Base-by-base conservation (phyloP, 1,140 invertebrate genomes). In the Uloborus diversus region DNA sequence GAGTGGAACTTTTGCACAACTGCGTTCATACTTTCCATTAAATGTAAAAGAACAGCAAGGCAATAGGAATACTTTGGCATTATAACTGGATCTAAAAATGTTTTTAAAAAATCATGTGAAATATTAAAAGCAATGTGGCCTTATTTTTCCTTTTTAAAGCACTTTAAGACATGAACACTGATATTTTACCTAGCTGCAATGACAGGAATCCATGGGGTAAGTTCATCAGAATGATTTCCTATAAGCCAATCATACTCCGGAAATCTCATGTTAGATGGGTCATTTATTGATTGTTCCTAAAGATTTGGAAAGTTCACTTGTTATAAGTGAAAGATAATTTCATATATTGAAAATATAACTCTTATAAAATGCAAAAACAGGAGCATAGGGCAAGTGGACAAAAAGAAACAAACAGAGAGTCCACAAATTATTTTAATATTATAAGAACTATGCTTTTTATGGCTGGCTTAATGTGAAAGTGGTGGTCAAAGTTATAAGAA, bases 171-270 rank as follows among this genome's bases (percentile, higher is more conserved):
- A 42, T 42, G 9, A 42, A 42, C 2, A 42, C 37, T 42, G 17
- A 53, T 53, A 53, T 0, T 5, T 66, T 33, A 89, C 88, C 88
- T 90, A 0, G 94, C 91, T 42, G 96, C 93, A 73, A 99, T 92
- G 1, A 99, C 92, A 37, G 97, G 96, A 83, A 99, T 93, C 97
- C 97, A 99, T 5, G 97, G 96, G 32, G 97, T 98, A 5, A 99
- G 86, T 86, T 99, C 97, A 89, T 99, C 98, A 49, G 96, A 97
- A 89, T 99, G 98, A 89, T 99, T 99, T 51, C 98, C 97, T 86
- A 99, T 97, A 14, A 99, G 87, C 96, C 96, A 99, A 86, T 98
- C 94, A 81, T 78, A 81, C n/a, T 81, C 89, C 27, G 92, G 91
- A 85, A 93, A 95, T n/a, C 17, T 1, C n/a, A n/a, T n/a, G n/a